Base-by-base conservation (phyloP, 1,140 invertebrate genomes). In the Eumaeus atala region DNA sequence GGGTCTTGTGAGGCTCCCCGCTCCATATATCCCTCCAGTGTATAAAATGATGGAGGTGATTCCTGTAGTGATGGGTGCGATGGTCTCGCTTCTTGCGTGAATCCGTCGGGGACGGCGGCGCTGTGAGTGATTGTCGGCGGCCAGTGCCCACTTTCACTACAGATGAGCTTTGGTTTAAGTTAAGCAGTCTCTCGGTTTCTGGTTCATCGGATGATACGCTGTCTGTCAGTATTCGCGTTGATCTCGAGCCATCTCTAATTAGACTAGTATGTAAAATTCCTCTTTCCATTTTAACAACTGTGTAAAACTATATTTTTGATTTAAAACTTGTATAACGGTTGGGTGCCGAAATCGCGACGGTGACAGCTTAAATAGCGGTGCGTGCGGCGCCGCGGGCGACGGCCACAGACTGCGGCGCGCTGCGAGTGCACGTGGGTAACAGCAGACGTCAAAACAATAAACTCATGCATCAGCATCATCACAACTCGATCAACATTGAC, bases 11-110 rank as follows among this genome's bases (percentile, higher is more conserved):
- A 47, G 74, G 74, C 59, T 85, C 84, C 49, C 82, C 84, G 57
- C 72, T 71, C 83, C 83, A 84, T 48, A 80, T 84, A 59, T 86
- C 81, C 56, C 76, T 73, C 87, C 87, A 88, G 55, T 83, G 75
- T 38, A 87, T 84, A 47, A 88, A 67, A 44, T 88, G 84, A 34
- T 87, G 87, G 54, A 87, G 68, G 53, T 87, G 84, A 57, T 84
- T 87, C 62, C 76, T 79, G 56, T 88, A 87, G 57, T 83, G 76
- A 54, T 86, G 77, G 42, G 81, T 81, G 5, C 76, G 73, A 48
- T 70, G 61, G 37, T 74, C 74, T 47, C 71, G 73, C 59, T 87
- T 87, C 58, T 84, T 87, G 28, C 83, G 74, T 12, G 67, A 82
- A 16, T 86, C 82, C 16, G 71, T 82, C 8, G 87, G 87, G 14